Evolutionary conservation across 2,888 invertebrate species (phyloP), one percentile per base, ranked within the genome.

Genomic region (Gryllus longicercus): DNA sequence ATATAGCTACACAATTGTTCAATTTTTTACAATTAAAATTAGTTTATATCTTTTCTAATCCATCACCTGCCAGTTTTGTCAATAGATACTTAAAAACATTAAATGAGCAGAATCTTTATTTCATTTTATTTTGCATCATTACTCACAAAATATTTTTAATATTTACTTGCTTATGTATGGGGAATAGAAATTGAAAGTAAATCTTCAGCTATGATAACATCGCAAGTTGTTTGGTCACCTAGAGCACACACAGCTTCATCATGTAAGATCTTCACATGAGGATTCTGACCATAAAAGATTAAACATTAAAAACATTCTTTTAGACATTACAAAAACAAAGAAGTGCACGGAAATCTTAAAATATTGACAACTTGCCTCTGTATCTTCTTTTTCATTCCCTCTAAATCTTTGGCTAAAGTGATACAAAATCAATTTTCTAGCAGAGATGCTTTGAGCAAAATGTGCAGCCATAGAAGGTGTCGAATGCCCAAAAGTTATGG

Each of bases 391-490:
- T 5, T 78, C 75, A 74, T 77, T 49, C 80, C 81, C 81, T 23
- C 77, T 38, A 80, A 84, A 85, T 21, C 88, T 84, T 82, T 87
- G 87, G 82, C 88, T 88, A 81, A 87, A 87, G 83, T 88, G 88
- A 25, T 86, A 87, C 23, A 88, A 81, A 51, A 88, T 84, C 18
- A 88, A 84, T n/a, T 83, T 82, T 82, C 84, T 84, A 8, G 86
- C 87, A 51, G 83, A 81, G 49, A 86, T 83, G 12, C 81, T 80
- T 63, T 84, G 81, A 16, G 87, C 87, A 84, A 87, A 85, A 50
- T 83, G 81, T 4, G 86, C 87, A 38, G 87, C 87, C 87, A 87
- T 87, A 49, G 85, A 83, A 75, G 88, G 87, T 10, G 88, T 88
- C 4, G 88, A 88, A 82, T 88, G 88, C 1, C 88, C 88, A 83